Base-by-base conservation (phyloP, 2,888 invertebrate species). In the Leptogaster cylindrica region DNA sequence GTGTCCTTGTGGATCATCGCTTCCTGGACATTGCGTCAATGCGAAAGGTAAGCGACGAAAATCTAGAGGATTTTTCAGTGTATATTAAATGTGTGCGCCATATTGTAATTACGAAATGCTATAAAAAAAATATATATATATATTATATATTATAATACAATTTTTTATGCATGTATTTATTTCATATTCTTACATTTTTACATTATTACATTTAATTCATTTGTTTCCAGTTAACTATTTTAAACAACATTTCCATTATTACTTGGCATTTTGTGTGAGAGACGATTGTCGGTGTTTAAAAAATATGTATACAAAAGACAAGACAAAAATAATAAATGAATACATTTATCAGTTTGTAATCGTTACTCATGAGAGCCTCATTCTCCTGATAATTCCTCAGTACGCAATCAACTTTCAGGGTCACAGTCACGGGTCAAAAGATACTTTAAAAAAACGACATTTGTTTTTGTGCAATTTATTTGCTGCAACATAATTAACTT, bases 1-100 rank as follows among this genome's bases (percentile, higher is more conserved):
- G 95, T 98, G 73, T 97, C 97, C 6, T 85, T 99, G 71, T 99
- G 99, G 99, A 95, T 99, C 82, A 97, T 99, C 77, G 98, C 98
- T 73, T 97, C 96, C 78, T 99, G 99, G 99, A 96, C 97, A 71
- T 85, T 99, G 75, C 88, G 99, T 73, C 95, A 97, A 76, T 99
- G 99, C 82, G 99, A 99, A 86, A 92, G 98, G 97, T 97, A 85
- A 85, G 85, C 82, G 79, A 72, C 36, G 36, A 25, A 12, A 8
- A 46, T 48, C 27, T 44, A 61, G 6, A 44, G 12, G 25, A 39
- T n/a, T 6, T 10, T 41, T 7, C 18, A 14, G 18, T 41, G 41
- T 41, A 41, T 14, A 36, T 55, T 52, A 33, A 2, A 7, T 55
- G 55, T 55, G 20, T 39, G 36, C 36, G 14, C 31, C 28, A 36